Conservation (phyloP, 2,888 invertebrate species). For the Diploptera punctata region DNA sequence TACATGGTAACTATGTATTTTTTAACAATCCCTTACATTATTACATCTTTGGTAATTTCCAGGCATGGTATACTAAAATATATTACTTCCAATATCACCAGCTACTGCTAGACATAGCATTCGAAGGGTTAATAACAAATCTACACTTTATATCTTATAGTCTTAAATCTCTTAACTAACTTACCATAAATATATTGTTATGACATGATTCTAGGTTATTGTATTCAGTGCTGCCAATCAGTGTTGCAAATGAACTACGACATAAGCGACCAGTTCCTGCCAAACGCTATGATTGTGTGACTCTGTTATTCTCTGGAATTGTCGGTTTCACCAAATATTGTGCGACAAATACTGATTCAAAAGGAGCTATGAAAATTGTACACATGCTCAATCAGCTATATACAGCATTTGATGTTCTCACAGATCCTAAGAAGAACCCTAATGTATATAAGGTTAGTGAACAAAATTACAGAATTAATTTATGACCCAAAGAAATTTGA, state of each 20-base stretch:
- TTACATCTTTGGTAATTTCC: too few relatives aligned
- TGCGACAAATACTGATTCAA: slow-evolving; percentile 87
- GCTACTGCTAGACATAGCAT: too few relatives aligned
- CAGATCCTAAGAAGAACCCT: slow-evolving; percentile 90
- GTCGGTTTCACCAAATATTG: slow-evolving; percentile 93
- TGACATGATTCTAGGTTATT: slow-evolving; percentile 79
- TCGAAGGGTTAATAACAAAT: too few relatives aligned
- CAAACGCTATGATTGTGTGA: slow-evolving; percentile 86
- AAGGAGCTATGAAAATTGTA: slow-evolving; percentile 96
- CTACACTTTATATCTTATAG: too few relatives aligned
- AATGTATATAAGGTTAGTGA: slow-evolving; percentile 98
- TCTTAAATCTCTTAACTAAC: too few relatives aligned
- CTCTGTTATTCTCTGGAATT: slow-evolving; percentile 92
- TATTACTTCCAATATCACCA: too few relatives aligned
- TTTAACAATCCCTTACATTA: too few relatives aligned
- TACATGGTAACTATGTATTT: too few relatives aligned
- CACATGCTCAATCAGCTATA: slow-evolving; percentile 92
- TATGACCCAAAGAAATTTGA: too few relatives aligned
- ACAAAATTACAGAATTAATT: too few relatives aligned
- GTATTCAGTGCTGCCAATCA: slow-evolving; percentile 92
- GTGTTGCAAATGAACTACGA: slow-evolving; percentile 93
- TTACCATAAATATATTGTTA: too few relatives aligned
- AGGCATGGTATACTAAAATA: too few relatives aligned
- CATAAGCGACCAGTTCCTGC: slow-evolving; percentile 93
- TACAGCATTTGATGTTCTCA: slow-evolving; percentile 91